Evolutionary conservation across 2,113 vertebrate genomes (phyloP).

Genomic region (Melanotaenia duboulayi): DNA sequence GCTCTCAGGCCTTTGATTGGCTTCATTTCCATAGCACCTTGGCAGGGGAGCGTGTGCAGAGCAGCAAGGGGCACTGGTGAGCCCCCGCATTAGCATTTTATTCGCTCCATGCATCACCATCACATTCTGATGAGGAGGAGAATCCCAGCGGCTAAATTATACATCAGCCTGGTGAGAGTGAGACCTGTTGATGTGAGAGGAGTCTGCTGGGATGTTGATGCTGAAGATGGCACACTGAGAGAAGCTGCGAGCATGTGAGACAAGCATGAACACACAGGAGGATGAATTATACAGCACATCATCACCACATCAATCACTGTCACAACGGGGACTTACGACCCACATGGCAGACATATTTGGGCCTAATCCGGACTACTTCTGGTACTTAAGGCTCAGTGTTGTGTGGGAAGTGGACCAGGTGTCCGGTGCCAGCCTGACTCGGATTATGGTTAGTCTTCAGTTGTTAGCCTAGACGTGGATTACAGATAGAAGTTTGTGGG

Average conservation of each 20-base stretch:
- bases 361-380: no score
- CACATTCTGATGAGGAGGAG: slow-evolving; percentile 23
- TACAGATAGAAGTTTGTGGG: no score
- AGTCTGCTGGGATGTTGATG: neutral
- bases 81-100: slow-evolving; percentile 38
- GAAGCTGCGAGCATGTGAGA: neutral
- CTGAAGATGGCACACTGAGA: neutral
- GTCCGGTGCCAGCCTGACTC: no score
- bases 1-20: slow-evolving; percentile 40
- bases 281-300: neutral
- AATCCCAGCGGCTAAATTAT: slow-evolving; percentile 5
- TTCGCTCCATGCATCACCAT: slow-evolving; percentile 8
- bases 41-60: neutral
- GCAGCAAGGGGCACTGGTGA: slow-evolving; percentile 12
- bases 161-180: slow-evolving; percentile 32
- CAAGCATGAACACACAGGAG: no score
- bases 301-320: neutral
- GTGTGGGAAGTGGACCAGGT: no score
- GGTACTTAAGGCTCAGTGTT: no score
- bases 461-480: no score
- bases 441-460: no score
- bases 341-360: no score
- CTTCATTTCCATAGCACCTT: slow-evolving; percentile 46
- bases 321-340: no score
- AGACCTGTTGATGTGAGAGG: no score